Base-by-base conservation (phyloP, 2,888 invertebrate genomes). In the Troides helena region DNA sequence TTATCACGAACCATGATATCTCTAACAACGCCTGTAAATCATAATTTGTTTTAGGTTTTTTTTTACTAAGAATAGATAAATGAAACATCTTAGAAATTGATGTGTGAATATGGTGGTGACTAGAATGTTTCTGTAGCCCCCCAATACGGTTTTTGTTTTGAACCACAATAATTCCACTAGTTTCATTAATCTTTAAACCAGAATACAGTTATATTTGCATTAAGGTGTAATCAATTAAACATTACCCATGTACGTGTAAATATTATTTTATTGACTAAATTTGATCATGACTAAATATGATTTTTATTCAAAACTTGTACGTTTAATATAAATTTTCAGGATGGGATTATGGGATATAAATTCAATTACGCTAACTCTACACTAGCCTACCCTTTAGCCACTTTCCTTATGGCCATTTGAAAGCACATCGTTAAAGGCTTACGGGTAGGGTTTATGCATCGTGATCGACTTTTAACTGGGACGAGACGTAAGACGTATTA, bases 401-500 rank as follows among this genome's bases (percentile, higher is more conserved):
- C 64, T 70, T 67, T 61, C 65, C 62, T 69, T 70, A 73, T 71
- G 68, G 57, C 65, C 62, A 64, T 73, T 73, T 73, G 61, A 70
- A 70, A 63, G 71, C 67, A 66, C 39, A 46, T 70, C 70, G 70
- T 70, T 70, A 70, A 70, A 70, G 67, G 70, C 70, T 70, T 70
- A 70, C 63, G 70, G 56, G 53, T 60, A 67, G 70, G 59, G 66
- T 70, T 70, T 70, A 67, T 76, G 69, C 73, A 74, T 72, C 66
- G 63, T 70, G 66, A 74, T 74, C 74, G 70, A 75, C 71, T 70
- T 75, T 75, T 71, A 75, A 76, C 71, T 73, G 66, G 67, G 64
- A 61, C 67, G 67, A 73, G 74, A 70, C 67, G 71, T 46, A 67
- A 71, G 58, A 68, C 67, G 75, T 75, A 77, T 78, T 79, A 78